Evolutionary conservation across 2,888 invertebrate genomes (phyloP).

Genomic region (Plagiodera versicolora): DNA sequence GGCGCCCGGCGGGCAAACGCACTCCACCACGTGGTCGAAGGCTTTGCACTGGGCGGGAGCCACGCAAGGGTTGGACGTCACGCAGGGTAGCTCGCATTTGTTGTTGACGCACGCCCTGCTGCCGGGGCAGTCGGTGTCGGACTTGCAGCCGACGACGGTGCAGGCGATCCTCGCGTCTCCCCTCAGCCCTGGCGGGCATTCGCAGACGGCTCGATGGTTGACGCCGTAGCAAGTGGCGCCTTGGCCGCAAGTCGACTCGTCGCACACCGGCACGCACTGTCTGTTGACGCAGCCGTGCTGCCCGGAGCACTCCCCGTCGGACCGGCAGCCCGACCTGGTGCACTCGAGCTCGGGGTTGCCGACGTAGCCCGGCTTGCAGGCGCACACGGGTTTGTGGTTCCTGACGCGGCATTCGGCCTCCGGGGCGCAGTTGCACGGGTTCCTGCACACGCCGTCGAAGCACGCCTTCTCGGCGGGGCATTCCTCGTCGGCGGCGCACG

Average conservation of each 20-base stretch:
- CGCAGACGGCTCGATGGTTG: constrained; percentile 80
- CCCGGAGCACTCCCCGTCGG: constrained; percentile 76
- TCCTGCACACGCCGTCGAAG: constrained; percentile 74
- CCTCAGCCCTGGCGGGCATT: constrained; percentile 77
- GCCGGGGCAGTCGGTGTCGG: constrained; percentile 78
- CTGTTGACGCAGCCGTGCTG: constrained; percentile 81
- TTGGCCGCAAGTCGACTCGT: constrained; percentile 72
- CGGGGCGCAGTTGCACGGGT: constrained; percentile 84
- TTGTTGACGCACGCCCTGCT: constrained; percentile 80
- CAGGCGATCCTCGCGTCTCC: constrained; percentile 82
- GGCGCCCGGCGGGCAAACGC: constrained; percentile 79
- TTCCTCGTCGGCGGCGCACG: constrained; percentile 75
- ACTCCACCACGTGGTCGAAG: constrained; percentile 75
- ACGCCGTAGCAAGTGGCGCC: constrained; percentile 79
- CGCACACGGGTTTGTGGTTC: constrained; percentile 85
- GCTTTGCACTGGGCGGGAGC: constrained; percentile 74
- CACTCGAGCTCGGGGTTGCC: constrained; percentile 86
- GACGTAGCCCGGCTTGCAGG: constrained; percentile 75
- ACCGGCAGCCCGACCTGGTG: constrained; percentile 71
- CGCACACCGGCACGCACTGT: constrained; percentile 80
- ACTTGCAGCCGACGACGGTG: constrained; percentile 76
- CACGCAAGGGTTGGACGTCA: constrained; percentile 67
- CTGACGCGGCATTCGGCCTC: constrained; percentile 83
- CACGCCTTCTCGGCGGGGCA: constrained; percentile 80
- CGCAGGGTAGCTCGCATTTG: constrained; percentile 79